These are phyloP conservation scores for Uloborus plumipes DNA, from an alignment of 2,888 invertebrate species.

Conservation along the genomic window DNA sequence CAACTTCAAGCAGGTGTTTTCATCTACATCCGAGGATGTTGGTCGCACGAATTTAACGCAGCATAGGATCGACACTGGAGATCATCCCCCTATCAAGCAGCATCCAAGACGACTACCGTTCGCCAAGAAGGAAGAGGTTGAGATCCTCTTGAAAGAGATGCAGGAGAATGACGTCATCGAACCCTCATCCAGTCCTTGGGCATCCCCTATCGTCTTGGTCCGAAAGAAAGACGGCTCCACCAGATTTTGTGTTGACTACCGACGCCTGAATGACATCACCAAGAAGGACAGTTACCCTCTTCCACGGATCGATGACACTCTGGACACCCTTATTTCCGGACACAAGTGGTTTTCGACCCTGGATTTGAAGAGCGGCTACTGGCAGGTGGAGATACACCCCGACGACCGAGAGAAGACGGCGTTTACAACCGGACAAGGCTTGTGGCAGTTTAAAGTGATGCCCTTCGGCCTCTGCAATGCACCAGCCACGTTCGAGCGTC, in stretches of 20 bases:
- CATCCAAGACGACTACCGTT: constrained; percentile 12
- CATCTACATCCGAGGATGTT: no score
- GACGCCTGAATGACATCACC: constrained; percentile 67
- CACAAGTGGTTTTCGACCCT: constrained; percentile 58
- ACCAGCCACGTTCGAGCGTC: no score
- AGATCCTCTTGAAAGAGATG: neutral
- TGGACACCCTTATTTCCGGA: constrained; percentile 43
- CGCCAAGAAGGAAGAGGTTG: constrained; percentile 2
- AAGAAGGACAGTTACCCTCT: constrained; percentile 64
- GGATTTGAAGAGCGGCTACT: constrained; percentile 65
- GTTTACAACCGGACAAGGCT: no score
- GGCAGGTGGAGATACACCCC: no score
- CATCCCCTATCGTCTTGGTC: constrained; percentile 70
- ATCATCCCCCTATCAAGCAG: constrained; percentile 3
- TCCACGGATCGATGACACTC: constrained; percentile 59
- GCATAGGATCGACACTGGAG: neutral
- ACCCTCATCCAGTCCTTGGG: constrained; percentile 68
- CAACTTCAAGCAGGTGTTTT: no score
- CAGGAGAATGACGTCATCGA: neutral
- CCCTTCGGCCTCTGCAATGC: no score
- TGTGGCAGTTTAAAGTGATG: no score
- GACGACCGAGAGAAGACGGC: no score
- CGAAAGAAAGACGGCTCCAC: constrained; percentile 69
- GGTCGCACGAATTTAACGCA: no score
- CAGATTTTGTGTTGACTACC: constrained; percentile 68